Evolutionary conservation across 1,140 invertebrate genomes (phyloP).

Genomic region (Spodoptera litura): DNA sequence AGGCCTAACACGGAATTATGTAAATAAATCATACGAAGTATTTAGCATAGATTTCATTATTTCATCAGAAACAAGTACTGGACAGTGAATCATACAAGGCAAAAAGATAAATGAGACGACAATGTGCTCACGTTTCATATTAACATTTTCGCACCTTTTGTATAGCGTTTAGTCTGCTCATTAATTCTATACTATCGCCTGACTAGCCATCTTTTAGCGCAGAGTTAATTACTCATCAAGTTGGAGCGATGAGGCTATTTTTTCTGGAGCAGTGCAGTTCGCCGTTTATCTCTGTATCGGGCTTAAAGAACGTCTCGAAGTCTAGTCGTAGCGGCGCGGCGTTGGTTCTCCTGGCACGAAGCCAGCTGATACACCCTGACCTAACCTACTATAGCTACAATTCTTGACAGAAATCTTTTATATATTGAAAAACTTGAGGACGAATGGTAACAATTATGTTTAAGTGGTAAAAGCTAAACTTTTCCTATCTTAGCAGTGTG

Average conservation of each 20-base stretch:
- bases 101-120: neutral
- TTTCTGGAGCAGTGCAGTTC: conserved; percentile 40
- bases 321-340: conserved; percentile 45
- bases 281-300: conserved; percentile 53
- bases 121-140: conserved; percentile 23
- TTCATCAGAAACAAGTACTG: neutral
- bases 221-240: conserved; percentile 36
- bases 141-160: conserved; percentile 26
- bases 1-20: neutral
- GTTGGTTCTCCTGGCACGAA: conserved; percentile 43
- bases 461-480: neutral
- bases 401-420: conserved; percentile 9
- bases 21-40: neutral
- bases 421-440: conserved; percentile 21
- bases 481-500: neutral
- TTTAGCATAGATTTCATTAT: conserved; percentile 1
- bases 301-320: conserved; percentile 47
- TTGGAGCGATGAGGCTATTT: conserved; percentile 35
- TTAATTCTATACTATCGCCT: conserved; percentile 36
- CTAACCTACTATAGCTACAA: conserved; percentile 27
- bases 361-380: conserved; percentile 49
- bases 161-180: conserved; percentile 17
- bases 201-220: conserved; percentile 30
- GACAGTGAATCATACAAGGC: neutral
- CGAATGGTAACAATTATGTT: neutral